These are phyloP conservation scores for Agapostemon virescens DNA, from an alignment of 2,888 invertebrate species.

Conservation along the genomic window DNA sequence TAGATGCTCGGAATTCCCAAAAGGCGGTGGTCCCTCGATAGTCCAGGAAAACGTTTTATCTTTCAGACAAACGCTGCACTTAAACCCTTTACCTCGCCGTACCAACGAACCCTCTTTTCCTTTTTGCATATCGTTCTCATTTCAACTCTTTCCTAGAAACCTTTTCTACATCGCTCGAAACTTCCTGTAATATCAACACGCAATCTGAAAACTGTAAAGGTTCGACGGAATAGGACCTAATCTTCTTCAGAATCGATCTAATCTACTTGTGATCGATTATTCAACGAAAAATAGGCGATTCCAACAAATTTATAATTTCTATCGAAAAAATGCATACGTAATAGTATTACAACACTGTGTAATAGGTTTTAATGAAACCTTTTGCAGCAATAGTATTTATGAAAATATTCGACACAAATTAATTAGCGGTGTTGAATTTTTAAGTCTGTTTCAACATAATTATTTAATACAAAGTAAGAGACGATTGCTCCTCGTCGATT, in stretches of 20 bases:
- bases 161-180: not conserved
- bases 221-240: not conserved
- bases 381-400: not conserved
- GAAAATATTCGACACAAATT: not conserved
- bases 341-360: no score
- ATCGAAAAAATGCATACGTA: no score
- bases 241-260: not conserved
- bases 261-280: not conserved
- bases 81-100: constrained; percentile 15
- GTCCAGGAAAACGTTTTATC: constrained; percentile 24
- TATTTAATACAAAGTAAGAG: not conserved
- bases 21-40: constrained; percentile 7
- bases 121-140: not conserved
- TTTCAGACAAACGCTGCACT: constrained; percentile 9
- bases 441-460: not conserved
- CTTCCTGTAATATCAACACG: not conserved
- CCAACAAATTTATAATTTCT: not conserved
- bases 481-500: not conserved
- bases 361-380: no score
- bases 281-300: not conserved
- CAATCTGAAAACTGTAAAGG: not conserved
- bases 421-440: not conserved
- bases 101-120: not conserved
- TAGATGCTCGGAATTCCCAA: constrained; percentile 38
- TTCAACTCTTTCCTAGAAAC: not conserved